Conservation (phyloP, 35 echinoderm and acorn worm species). For the Lytechinus pictus region DNA sequence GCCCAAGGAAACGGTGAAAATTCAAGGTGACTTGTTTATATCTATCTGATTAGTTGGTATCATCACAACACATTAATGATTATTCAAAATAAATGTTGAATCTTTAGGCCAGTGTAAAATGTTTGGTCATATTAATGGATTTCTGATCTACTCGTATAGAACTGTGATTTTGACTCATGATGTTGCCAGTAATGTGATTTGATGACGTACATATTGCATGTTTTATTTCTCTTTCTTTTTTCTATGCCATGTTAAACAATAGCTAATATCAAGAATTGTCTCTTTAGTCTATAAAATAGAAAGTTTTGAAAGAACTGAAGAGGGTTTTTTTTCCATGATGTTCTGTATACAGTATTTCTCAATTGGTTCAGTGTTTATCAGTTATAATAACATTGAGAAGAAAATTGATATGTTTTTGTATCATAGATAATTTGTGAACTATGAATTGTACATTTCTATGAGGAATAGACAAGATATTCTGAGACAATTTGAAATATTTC, state of each 20-base stretch:
- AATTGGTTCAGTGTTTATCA: background rate
- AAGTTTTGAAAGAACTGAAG: background rate
- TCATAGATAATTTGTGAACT: conserved; percentile 6
- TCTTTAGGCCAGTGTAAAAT: background rate
- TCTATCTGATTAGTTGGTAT: background rate
- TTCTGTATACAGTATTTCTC: conserved; percentile 19
- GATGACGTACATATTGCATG: background rate
- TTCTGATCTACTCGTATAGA: background rate
- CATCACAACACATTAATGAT: background rate
- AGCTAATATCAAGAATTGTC: background rate
- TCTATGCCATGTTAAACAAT: background rate
- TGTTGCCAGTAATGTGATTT: background rate
- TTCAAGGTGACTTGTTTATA: background rate
- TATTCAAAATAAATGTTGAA: background rate
- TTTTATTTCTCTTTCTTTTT: background rate
- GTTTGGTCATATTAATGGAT: background rate
- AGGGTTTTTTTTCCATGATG: background rate
- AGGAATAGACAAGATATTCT: conserved; percentile 4
- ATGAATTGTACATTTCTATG: background rate
- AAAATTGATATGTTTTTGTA: background rate
- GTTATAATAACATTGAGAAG: background rate
- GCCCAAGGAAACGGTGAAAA: background rate
- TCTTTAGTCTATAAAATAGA: background rate
- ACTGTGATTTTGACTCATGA: background rate
- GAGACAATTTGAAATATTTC: background rate